These are phyloP conservation scores for Okapia johnstoni DNA, from an alignment of 2,113 vertebrate genomes.

Conservation along the genomic window DNA sequence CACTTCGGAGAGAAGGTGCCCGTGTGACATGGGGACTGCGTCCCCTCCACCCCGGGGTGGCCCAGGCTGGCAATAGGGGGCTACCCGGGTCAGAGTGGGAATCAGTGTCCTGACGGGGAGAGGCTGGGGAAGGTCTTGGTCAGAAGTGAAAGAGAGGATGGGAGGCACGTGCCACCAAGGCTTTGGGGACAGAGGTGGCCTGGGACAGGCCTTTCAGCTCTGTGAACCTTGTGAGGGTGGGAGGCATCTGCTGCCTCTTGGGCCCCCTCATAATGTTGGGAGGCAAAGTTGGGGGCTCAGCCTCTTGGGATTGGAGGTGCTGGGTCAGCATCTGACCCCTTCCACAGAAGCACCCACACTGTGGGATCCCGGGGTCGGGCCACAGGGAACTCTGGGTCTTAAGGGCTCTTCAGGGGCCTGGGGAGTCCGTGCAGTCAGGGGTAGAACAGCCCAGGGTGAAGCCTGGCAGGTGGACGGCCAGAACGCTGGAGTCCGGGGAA, in stretches of 20 bases:
- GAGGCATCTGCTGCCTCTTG: not conserved
- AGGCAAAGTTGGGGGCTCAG: no score
- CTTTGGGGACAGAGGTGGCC: not conserved
- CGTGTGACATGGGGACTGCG: accelerated
- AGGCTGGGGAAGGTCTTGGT: not conserved
- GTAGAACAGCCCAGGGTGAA: not conserved
- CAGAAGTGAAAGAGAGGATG: not conserved
- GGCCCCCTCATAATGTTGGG: no score
- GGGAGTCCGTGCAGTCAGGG: accelerated
- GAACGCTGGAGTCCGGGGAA: not conserved
- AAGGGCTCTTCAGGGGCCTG: not conserved
- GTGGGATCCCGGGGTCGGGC: not conserved
- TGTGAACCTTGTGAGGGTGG: not conserved
- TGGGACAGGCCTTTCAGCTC: no score
- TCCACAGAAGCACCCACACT: not conserved
- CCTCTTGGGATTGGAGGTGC: not conserved
- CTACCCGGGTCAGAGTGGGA: not conserved
- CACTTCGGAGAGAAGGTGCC: no score
- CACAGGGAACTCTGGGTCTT: not conserved
- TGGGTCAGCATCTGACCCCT: not conserved
- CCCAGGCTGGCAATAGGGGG: not conserved
- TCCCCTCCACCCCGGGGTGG: not conserved
- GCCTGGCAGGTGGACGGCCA: not conserved
- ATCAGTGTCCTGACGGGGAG: not conserved
- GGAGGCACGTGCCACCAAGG: not conserved